Conservation (phyloP, 2,888 invertebrate genomes). For the Xylophagus ater region DNA sequence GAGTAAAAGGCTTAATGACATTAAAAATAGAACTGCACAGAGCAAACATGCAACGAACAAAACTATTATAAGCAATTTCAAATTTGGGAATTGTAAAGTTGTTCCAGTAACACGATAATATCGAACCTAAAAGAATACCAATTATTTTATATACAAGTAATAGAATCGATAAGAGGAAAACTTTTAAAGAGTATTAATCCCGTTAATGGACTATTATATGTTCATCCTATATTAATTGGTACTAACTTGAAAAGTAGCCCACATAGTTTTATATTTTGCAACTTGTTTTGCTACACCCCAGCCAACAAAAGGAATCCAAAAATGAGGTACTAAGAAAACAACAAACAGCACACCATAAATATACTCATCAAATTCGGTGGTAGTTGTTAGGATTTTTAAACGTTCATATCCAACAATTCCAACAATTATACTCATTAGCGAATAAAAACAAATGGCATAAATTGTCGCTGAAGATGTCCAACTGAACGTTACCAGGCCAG, state of each 20-base stretch:
- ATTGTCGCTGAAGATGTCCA: constrained; percentile 46
- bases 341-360: constrained; percentile 57
- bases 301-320: constrained; percentile 58
- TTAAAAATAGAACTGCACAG: constrained; percentile 47
- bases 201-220: too few species aligned
- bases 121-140: constrained; percentile 37
- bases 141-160: constrained; percentile 17
- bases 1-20: constrained; percentile 48
- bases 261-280: constrained; percentile 56
- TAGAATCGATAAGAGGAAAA: too few species aligned
- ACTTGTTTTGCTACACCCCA: constrained; percentile 60
- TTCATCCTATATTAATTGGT: too few species aligned
- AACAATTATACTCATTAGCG: constrained; percentile 46
- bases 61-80: constrained; percentile 49
- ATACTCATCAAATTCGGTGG: constrained; percentile 55
- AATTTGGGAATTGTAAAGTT: constrained; percentile 48
- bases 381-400: constrained; percentile 47
- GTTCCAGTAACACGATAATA: constrained; percentile 49
- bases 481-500: constrained; percentile 49
- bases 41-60: constrained; percentile 52
- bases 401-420: constrained; percentile 51
- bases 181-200: too few species aligned
- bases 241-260: constrained; percentile 59
- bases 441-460: constrained; percentile 52
- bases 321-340: constrained; percentile 55